A percentile compares a stretch with the other conserved stretches of the same genome.
Evolutionary conservation across 1,140 invertebrate species (phyloP).

Genomic region (Hydropsyche tenuis): DNA sequence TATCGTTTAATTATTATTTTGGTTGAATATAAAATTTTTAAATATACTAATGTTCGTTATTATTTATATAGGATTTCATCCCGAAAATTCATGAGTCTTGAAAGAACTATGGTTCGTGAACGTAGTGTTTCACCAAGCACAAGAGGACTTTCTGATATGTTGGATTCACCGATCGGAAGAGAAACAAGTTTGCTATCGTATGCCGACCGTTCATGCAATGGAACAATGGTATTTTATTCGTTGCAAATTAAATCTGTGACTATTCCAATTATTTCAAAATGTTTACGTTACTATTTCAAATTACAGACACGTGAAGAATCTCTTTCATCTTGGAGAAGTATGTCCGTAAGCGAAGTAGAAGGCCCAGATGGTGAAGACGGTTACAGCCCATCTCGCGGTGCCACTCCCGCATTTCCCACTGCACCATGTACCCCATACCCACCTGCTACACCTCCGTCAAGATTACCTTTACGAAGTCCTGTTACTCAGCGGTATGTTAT

Average conservation of each 20-base stretch:
- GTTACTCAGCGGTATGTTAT: constrained; percentile 70
- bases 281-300: constrained; percentile 11
- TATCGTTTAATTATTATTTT: not conserved
- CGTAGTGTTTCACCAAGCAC: constrained; percentile 56
- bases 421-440: constrained; percentile 86
- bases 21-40: not conserved
- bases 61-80: constrained; percentile 64
- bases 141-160: constrained; percentile 38
- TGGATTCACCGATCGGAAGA: constrained; percentile 46
- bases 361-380: constrained; percentile 55
- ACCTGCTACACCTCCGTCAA: constrained; percentile 63
- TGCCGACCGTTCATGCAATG: constrained; percentile 41
- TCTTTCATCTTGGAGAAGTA: constrained; percentile 67
- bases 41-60: constrained; percentile 1
- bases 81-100: constrained; percentile 63
- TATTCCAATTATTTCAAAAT: not conserved
- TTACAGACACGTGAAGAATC: constrained; percentile 70
- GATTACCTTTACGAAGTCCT: constrained; percentile 73
- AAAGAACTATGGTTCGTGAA: constrained; percentile 63
- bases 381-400: constrained; percentile 66
- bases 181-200: constrained; percentile 31
- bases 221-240: constrained; percentile 44
- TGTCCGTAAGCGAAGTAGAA: constrained; percentile 65
- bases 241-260: not conserved
- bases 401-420: constrained; percentile 90